A percentile compares a stretch with the other conserved stretches of the same genome.
Evolutionary conservation across 2,797 vertebrate genomes (phyloP).

Genomic region (Champsocephalus gunnari): DNA sequence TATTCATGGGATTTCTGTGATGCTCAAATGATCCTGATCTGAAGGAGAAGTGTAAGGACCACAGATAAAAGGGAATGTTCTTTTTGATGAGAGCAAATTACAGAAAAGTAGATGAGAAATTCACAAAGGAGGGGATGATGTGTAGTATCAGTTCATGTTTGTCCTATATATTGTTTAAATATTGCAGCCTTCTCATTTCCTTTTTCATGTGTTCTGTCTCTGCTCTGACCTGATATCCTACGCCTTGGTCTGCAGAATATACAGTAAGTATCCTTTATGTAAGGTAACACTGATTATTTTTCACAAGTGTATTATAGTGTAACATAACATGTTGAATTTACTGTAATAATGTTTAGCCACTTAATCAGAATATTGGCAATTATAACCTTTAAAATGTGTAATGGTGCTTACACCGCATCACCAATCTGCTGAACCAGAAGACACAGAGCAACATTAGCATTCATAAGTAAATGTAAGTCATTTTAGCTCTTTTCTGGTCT

Average conservation of each 20-base stretch:
- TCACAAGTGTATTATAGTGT: neutral
- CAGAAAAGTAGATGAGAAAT: slow-evolving; percentile 11
- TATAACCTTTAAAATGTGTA: neutral
- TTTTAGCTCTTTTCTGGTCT: neutral
- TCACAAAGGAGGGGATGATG: neutral
- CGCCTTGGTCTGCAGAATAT: slow-evolving; percentile 64
- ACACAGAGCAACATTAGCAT: neutral
- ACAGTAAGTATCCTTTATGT: slow-evolving; percentile 68
- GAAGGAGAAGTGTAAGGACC: slow-evolving; percentile 14
- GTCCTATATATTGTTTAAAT: neutral
- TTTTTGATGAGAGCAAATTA: slow-evolving; percentile 33
- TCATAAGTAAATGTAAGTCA: neutral
- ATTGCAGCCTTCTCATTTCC: neutral
- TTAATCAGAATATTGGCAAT: neutral
- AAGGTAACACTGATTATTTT: neutral
- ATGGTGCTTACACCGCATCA: no score
- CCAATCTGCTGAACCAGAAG: neutral
- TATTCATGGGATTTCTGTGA: slow-evolving; percentile 2
- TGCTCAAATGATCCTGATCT: slow-evolving; percentile 37
- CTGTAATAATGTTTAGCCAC: no score
- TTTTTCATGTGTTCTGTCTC: slow-evolving; percentile 43
- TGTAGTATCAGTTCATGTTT: neutral
- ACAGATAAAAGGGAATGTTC: slow-evolving; percentile 25
- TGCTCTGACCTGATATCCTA: slow-evolving; percentile 20
- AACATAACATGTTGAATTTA: no score